A percentile compares a stretch with the other conserved stretches of the same genome.
Evolutionary conservation across 1,140 invertebrate species (phyloP).

Genomic region (Apocrypta bakeri): DNA sequence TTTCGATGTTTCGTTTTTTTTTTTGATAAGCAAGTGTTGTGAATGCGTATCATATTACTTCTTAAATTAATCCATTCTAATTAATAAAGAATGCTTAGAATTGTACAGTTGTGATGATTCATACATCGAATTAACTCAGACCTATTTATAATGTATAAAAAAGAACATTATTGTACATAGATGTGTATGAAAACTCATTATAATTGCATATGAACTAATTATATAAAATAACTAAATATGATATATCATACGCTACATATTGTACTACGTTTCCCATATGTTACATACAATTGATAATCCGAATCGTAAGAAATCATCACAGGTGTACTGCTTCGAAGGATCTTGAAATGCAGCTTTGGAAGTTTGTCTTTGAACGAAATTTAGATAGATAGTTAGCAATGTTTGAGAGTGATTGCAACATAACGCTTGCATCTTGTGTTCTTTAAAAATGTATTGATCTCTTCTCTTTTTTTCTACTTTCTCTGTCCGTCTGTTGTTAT

Average conservation of each 20-base stretch:
- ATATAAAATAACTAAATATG: not conserved
- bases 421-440: slow-evolving; percentile 32
- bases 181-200: not conserved
- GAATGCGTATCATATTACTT: slow-evolving; percentile 9
- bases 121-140: not conserved
- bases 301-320: slow-evolving; percentile 14
- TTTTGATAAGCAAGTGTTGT: slow-evolving; percentile 13
- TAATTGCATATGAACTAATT: not conserved
- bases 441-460: not conserved
- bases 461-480: slow-evolving; percentile 24
- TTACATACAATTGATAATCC: not conserved
- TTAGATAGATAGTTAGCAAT: slow-evolving; percentile 1
- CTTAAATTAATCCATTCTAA: not conserved
- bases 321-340: not conserved
- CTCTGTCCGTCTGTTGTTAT: slow-evolving; percentile 65
- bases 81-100: slow-evolving; percentile 1
- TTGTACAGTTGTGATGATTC: slow-evolving; percentile 12
- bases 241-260: not conserved
- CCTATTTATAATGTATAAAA: not conserved
- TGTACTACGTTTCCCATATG: not conserved
- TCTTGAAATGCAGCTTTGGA: not conserved
- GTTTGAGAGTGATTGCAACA: slow-evolving; percentile 15
- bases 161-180: not conserved
- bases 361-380: slow-evolving; percentile 30
- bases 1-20: not conserved